Evolutionary conservation across 2,888 invertebrate genomes (phyloP).

Genomic region (Parnassius apollo): DNA sequence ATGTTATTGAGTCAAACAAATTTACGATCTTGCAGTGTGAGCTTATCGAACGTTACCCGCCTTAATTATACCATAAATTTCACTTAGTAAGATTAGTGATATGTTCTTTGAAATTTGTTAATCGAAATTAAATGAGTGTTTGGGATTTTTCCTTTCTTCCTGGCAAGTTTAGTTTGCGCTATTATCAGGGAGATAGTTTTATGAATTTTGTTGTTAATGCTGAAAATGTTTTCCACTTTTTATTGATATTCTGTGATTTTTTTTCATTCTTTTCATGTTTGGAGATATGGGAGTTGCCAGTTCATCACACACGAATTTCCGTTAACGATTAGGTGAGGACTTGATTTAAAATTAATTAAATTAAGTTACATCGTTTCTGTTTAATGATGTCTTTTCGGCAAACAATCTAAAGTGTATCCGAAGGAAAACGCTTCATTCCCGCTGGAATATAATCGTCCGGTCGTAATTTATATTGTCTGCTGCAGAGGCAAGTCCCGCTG

Average conservation of each 20-base stretch:
- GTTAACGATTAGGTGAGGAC: no score
- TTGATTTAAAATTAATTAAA: background rate
- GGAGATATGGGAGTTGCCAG: no score
- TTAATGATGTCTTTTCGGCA: constrained; percentile 52
- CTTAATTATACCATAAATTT: constrained; percentile 79
- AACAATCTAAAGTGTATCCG: constrained; percentile 67
- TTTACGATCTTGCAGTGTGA: constrained; percentile 55
- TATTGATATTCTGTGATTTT: no score
- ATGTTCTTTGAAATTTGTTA: constrained; percentile 73
- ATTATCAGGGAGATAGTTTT: constrained; percentile 10
- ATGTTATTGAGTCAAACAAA: constrained; percentile 45
- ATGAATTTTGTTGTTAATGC: background rate
- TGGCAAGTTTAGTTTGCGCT: no score
- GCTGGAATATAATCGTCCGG: constrained; percentile 81
- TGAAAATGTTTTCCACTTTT: no score
- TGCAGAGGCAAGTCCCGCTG: constrained; percentile 81
- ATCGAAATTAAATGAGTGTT: constrained; percentile 25
- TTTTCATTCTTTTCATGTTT: no score
- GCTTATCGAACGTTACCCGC: constrained; percentile 60
- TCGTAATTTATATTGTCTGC: constrained; percentile 83
- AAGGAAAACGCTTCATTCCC: constrained; percentile 79
- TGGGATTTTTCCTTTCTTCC: no score
- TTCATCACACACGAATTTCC: no score
- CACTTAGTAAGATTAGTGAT: constrained; percentile 75
- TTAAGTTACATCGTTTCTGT: constrained; percentile 28